These are phyloP conservation scores for Gallinago undulata DNA, from an alignment of 2,113 vertebrate genomes.

Conservation along the genomic window DNA sequence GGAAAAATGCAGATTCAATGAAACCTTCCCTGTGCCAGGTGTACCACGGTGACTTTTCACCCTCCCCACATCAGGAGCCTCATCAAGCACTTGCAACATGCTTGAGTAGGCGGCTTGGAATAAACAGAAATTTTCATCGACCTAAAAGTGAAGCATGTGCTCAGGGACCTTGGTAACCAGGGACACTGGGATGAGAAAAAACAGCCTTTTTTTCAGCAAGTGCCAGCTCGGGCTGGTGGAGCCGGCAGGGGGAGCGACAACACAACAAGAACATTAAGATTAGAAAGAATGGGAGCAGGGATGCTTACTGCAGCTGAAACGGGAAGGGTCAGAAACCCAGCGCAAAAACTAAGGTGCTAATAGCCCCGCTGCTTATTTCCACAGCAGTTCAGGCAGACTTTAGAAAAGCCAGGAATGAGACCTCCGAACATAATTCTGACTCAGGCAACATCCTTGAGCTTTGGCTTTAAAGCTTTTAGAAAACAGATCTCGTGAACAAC, in stretches of 20 bases:
- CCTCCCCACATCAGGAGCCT: background rate
- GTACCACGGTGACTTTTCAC: background rate
- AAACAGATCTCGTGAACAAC: background rate
- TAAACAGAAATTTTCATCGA: background rate
- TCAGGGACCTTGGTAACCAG: background rate
- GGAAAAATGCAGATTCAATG: background rate
- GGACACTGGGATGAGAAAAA: rapidly evolving
- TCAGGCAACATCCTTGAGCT: background rate
- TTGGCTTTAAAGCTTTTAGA: background rate
- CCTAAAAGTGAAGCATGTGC: background rate
- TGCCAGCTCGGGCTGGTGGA: rapidly evolving
- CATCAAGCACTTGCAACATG: background rate
- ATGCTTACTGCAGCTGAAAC: background rate
- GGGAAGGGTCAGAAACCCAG: background rate
- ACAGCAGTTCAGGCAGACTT: background rate
- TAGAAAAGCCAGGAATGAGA: background rate
- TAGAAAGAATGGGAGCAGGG: background rate
- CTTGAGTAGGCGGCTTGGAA: background rate
- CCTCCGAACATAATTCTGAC: background rate
- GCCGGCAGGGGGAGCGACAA: background rate
- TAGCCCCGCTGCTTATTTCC: background rate
- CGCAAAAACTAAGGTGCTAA: background rate
- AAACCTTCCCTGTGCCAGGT: background rate
- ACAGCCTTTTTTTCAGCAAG: background rate
- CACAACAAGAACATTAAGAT: background rate